Conservation (phyloP, 2,113 vertebrate species). For the Platysteira castanea region DNA sequence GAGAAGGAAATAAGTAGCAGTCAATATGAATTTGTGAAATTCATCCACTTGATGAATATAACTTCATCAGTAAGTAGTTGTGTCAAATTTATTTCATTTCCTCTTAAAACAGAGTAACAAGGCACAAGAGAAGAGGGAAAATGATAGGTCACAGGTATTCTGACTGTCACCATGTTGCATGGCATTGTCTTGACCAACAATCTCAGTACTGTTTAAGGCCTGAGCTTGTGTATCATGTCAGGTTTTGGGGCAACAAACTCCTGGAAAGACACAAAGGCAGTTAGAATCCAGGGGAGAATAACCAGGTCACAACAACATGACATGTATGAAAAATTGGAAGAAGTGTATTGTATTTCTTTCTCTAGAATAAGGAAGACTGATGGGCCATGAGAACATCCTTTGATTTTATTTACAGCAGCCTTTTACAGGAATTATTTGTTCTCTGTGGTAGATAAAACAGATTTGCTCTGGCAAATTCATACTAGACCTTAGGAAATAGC, state of each 20-base stretch:
- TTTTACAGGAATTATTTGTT: slow-evolving; percentile 49
- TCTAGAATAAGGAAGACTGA: slow-evolving; percentile 41
- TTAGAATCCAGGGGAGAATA: background rate
- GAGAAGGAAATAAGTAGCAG: background rate
- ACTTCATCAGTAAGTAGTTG: background rate
- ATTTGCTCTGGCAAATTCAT: background rate
- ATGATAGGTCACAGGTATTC: background rate
- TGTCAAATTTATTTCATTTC: background rate
- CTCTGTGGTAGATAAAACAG: background rate
- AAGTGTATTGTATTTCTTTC: slow-evolving; percentile 9
- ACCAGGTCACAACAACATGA: slow-evolving; percentile 17
- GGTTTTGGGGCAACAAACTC: background rate
- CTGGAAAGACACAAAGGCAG: background rate
- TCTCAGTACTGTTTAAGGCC: background rate
- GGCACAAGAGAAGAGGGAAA: background rate
- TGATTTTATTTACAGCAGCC: slow-evolving; percentile 49
- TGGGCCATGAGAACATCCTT: slow-evolving; percentile 4
- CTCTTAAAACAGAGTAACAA: background rate
- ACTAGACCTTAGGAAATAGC: background rate
- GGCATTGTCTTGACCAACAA: background rate
- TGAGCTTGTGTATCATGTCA: background rate
- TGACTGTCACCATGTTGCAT: background rate
- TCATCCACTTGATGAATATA: background rate
- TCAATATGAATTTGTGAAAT: background rate
- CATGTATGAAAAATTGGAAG: slow-evolving; percentile 33